Conservation (phyloP, 2,797 vertebrate genomes). For the Lagocephalus sceleratus region DNA sequence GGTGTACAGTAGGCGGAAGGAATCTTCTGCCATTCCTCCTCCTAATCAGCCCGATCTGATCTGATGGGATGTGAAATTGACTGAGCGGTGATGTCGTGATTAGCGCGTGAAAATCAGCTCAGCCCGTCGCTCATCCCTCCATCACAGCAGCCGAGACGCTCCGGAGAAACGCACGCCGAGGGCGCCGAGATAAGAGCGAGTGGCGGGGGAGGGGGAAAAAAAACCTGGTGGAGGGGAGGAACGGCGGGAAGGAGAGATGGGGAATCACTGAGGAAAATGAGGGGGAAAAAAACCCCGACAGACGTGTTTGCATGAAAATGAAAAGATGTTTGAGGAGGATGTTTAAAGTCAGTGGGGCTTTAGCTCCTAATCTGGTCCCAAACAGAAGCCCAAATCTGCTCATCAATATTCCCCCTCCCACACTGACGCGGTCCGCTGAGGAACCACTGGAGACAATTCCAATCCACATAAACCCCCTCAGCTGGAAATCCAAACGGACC, state of each 20-base stretch:
- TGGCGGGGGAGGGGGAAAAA: neutral
- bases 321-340: too few relatives aligned
- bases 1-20: slow-evolving; percentile 1
- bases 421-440: neutral
- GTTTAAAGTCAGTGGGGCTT: slow-evolving; percentile 13
- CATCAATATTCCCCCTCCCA: slow-evolving; percentile 54
- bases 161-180: slow-evolving; percentile 50
- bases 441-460: slow-evolving; percentile 3
- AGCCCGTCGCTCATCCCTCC: slow-evolving; percentile 60
- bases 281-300: neutral
- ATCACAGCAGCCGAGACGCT: slow-evolving; percentile 50
- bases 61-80: slow-evolving; percentile 56
- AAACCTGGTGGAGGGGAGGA: slow-evolving; percentile 3
- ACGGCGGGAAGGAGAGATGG: neutral
- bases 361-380: slow-evolving; percentile 52
- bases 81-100: slow-evolving; percentile 65
- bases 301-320: too few relatives aligned
- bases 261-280: neutral
- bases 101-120: slow-evolving; percentile 59
- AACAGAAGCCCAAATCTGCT: slow-evolving; percentile 51
- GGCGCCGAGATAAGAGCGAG: slow-evolving; percentile 54
- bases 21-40: slow-evolving; percentile 40
- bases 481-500: slow-evolving; percentile 25
- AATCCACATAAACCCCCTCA: slow-evolving; percentile 30
- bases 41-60: slow-evolving; percentile 41